Evolutionary conservation across 2,888 invertebrate genomes (phyloP).

Genomic region (Ophion slaviceki): DNA sequence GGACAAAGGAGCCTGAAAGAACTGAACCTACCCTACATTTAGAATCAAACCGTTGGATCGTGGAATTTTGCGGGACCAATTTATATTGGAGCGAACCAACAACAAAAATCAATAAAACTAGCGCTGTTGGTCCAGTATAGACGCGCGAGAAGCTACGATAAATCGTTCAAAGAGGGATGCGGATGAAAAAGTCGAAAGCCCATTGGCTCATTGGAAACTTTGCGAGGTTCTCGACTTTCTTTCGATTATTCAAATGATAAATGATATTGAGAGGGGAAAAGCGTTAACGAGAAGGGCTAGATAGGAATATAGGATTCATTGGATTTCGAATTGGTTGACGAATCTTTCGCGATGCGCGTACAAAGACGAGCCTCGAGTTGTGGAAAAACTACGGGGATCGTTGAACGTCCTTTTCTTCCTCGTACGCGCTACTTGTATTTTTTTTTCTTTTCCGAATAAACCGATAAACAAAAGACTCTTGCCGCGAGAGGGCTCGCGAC

Average conservation of each 20-base stretch:
- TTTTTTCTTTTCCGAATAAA: background rate
- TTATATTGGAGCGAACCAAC: conserved; percentile 65
- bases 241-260: too few relatives aligned
- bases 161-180: background rate
- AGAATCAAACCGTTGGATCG: conserved; percentile 66
- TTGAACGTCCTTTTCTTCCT: background rate
- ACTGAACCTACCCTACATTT: conserved; percentile 60
- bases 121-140: conserved; percentile 13
- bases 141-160: background rate
- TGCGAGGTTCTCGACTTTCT: too few relatives aligned
- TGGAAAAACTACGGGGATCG: background rate
- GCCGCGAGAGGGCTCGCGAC: conserved; percentile 31
- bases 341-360: background rate
- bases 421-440: background rate
- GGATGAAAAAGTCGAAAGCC: too few relatives aligned
- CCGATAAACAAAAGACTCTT: conserved; percentile 57
- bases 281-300: background rate
- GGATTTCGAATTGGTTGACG: background rate
- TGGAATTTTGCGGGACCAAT: conserved; percentile 76
- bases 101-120: conserved; percentile 28
- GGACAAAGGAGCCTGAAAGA: conserved; percentile 52
- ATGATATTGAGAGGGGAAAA: too few relatives aligned
- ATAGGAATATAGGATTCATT: background rate
- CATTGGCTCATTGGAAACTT: too few relatives aligned
- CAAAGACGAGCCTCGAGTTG: background rate